Evolutionary conservation across 1,140 invertebrate species (phyloP).

Genomic region (Hormaphis cornu): DNA sequence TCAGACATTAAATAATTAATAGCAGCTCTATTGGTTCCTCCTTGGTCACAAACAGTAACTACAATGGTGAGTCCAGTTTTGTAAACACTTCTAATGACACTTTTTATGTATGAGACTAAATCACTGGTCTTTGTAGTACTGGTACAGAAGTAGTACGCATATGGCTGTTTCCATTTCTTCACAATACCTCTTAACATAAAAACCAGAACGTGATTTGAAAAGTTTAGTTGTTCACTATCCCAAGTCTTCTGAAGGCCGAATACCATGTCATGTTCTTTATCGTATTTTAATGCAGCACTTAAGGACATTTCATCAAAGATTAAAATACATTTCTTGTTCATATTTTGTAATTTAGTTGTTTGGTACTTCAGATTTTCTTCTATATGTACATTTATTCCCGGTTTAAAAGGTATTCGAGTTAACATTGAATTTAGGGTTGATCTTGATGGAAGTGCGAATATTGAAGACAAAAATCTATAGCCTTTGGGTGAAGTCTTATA

Average conservation of each 20-base stretch:
- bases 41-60: slow-evolving; percentile 2
- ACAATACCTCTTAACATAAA: neutral
- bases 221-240: neutral
- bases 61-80: neutral
- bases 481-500: neutral
- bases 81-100: neutral
- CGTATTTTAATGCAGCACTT: neutral
- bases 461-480: neutral
- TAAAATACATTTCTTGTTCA: neutral
- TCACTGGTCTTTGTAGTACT: neutral
- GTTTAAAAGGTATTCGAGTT: neutral
- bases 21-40: neutral
- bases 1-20: neutral
- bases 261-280: neutral
- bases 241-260: neutral
- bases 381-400: neutral
- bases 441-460: neutral
- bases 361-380: neutral
- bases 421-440: neutral
- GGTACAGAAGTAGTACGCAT: neutral
- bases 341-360: neutral
- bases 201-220: neutral
- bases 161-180: neutral
- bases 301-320: neutral
- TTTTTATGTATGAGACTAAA: neutral